Conservation (phyloP, 2,888 invertebrate genomes). For the Gisinianus flammeolus region DNA sequence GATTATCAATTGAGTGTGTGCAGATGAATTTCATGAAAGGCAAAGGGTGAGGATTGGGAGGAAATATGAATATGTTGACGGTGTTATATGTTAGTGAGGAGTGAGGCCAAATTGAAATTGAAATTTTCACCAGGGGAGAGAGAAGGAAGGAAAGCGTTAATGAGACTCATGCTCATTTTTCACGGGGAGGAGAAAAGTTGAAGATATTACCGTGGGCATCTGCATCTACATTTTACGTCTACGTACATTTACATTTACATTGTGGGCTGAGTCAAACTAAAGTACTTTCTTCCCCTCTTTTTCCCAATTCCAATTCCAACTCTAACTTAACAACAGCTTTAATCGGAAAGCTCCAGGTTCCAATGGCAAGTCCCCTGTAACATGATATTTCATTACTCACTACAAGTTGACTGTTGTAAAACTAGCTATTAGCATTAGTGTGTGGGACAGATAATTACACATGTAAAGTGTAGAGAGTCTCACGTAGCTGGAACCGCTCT, state of each 20-base stretch:
- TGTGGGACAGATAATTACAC: not conserved
- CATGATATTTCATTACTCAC: no score
- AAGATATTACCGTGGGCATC: not conserved
- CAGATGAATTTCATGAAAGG: no score
- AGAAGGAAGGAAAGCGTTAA: not conserved
- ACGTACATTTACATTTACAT: not conserved
- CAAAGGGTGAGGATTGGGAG: no score
- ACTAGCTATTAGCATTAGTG: conserved; percentile 18
- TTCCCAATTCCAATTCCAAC: not conserved
- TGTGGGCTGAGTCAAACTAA: not conserved
- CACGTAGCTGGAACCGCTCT: not conserved
- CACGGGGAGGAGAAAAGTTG: not conserved
- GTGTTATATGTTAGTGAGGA: no score
- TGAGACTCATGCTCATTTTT: not conserved
- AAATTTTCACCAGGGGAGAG: no score
- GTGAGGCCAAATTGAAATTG: no score
- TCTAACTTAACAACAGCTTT: no score
- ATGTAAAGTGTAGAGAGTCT: conserved; percentile 11
- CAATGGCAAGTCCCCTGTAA: not conserved
- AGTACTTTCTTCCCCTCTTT: not conserved
- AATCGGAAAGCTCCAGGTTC: not conserved
- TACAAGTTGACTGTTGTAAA: not conserved
- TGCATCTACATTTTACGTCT: not conserved
- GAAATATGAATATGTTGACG: no score
- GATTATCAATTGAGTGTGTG: no score